Evolutionary conservation across 2,113 vertebrate species (phyloP), one percentile per base, ranked within the genome.

Genomic region (Entelurus aequoreus): DNA sequence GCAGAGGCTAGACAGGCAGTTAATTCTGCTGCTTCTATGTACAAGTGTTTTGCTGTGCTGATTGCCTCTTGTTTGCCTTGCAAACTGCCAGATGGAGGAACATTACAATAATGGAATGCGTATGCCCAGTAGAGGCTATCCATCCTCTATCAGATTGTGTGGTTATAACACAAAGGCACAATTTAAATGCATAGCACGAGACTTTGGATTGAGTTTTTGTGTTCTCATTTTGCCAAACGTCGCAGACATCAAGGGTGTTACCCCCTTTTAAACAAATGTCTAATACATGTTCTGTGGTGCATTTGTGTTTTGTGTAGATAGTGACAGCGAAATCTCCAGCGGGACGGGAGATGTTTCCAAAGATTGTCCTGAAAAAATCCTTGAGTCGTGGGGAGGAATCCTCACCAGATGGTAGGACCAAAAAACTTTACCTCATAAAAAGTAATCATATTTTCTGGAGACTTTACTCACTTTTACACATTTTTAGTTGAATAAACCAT

Each of bases 331-430:
- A 81, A 93, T 98, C 63, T 96, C 93, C 71, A 99, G 97, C 81
- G 97, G 97, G 68, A 97, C 95, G 12, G 97, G 97, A 38, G 94
- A 97, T 47, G 97, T 99, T 73, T 98, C 97, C 62, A 99, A 98
- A 86, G 97, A 99, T 74, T 99, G 97, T 87, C 93, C 97, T 19
- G 95, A 99, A 91, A 97, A 97, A 87, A 98, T 98, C 72, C 82
- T 99, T 36, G 95, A 94, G 87, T 95, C 94, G 75, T 99, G 97
- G 97, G 96, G 95, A 86, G 93, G 92, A 66, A 88, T 98, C 65
- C 92, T 99, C 60, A 91, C 84, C 76, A 93, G 90, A 96, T 99
- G 97, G 97, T 99, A 73, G 82, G 81, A 12, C 3, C 21, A 53
- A 3, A 37, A 42, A 62, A 48, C 5, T 16, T 57, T 12, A 10